Percentiles rank a stretch among this genome's conserved stretches.
Evolutionary conservation across 2,113 vertebrate genomes (phyloP).

Genomic region (Strix aluco): DNA sequence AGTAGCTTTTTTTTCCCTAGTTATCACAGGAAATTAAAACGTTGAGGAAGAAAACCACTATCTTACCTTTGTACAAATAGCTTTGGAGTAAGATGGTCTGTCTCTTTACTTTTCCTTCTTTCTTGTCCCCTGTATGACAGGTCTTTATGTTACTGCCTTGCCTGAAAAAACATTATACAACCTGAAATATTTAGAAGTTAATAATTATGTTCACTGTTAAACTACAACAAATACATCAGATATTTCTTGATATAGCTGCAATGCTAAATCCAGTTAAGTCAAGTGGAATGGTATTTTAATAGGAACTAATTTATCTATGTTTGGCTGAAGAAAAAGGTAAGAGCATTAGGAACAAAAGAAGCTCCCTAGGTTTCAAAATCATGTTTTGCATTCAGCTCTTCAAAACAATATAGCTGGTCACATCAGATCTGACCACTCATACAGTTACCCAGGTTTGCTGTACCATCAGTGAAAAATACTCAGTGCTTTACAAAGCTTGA

Average conservation of each 20-base stretch:
- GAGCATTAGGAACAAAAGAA: not conserved
- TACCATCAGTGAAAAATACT: not conserved
- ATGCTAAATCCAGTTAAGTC: not conserved
- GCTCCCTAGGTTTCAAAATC: not conserved
- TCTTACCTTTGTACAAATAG: conserved; percentile 50
- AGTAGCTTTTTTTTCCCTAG: not conserved
- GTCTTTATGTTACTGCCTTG: conserved; percentile 43
- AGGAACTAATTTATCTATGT: not conserved
- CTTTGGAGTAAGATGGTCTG: conserved; percentile 10
- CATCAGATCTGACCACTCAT: not conserved
- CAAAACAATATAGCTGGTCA: not conserved
- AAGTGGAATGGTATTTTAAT: not conserved
- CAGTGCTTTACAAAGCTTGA: not conserved
- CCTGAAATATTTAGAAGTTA: not conserved
- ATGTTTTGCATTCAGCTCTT: not conserved
- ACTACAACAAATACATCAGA: not conserved
- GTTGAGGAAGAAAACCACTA: not conserved
- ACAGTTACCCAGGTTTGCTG: not conserved
- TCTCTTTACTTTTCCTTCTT: not conserved
- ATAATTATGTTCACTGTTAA: conserved; percentile 2
- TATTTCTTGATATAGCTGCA: not conserved
- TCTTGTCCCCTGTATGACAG: conserved; percentile 32
- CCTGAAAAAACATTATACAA: conserved; percentile 23
- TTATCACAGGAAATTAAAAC: not conserved
- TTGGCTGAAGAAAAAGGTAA: not conserved